Evolutionary conservation across 2,113 vertebrate species (phyloP), one percentile per base, ranked within the genome.

Genomic region (Plecturocebus donacophilus): DNA sequence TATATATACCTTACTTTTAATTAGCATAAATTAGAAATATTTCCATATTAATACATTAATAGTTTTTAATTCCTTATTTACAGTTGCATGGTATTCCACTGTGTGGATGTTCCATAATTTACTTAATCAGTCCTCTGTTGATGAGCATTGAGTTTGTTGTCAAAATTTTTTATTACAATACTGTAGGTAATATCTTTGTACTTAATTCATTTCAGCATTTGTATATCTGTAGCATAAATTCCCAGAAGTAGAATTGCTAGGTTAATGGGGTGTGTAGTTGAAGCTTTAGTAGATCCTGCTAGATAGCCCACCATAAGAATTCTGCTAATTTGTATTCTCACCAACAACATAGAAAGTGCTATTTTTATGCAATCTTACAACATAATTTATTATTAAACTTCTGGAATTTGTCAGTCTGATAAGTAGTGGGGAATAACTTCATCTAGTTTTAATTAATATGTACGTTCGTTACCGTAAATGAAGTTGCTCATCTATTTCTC

Each of bases 371-470:
- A 91, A 3, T 71, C 20, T 96, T 93, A 38, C 35, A 95, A 52
- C 7, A 68, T 49, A 79, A 38, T 45, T 91, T 75, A 77, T 87
- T 93, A 73, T 83, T 35, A 54, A 83, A n/a, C n/a, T 61, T 96
- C 61, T 90, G 61, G 21, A 85, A 64, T 64, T 95, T 94, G 58
- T 21, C 25, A 77, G 17, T 68, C 32, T 79, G 14, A 86, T 47
- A 70, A 4, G n/a, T 68, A 64, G 61, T 27, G 0, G 58, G 52
- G 5, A 47, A 70, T 56, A 86, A 40, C n/a, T 87, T 56, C 21
- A 56, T 32, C 40, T 90, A 61, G 61, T 66, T 91, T 94, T 87
- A 92, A 82, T 80, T 87, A 92, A 82, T 80, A 45, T 87, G 25
- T 17, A 73, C 42, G 23, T 81, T 95, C 95, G 79, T 56, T 91